phyloP scores from a whole-genome alignment of 2,888 invertebrate genomes.

The Spodoptera littoralis region DNA sequence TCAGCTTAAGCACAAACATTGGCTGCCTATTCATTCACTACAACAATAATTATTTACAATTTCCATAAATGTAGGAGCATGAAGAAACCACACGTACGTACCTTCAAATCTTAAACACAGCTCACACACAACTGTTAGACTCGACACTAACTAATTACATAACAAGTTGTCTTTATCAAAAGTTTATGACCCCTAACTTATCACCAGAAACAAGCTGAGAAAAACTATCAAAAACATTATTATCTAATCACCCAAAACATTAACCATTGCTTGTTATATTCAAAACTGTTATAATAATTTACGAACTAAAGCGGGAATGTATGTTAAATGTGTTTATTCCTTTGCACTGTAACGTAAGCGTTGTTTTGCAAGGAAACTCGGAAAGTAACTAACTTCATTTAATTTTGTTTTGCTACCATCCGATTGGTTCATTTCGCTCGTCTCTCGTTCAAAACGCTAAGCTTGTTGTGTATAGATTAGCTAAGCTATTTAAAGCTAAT shows the following conservation, averaged over 20 bases:
- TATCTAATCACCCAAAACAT: background rate
- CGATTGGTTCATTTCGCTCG: constrained; percentile 28
- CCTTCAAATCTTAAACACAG: constrained; percentile 1
- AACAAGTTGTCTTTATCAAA: constrained; percentile 61
- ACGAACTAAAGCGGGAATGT: background rate
- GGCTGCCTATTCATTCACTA: no score
- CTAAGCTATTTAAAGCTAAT: constrained; percentile 4
- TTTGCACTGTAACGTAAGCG: no score
- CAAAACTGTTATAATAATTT: background rate
- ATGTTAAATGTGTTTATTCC: background rate
- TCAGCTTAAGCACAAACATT: no score
- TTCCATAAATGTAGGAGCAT: no score
- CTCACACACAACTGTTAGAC: constrained; percentile 26
- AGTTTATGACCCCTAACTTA: constrained; percentile 73
- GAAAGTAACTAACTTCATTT: constrained; percentile 37
- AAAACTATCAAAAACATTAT: constrained; percentile 5
- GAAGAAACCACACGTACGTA: no score
- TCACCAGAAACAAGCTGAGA: constrained; percentile 21
- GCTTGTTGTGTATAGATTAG: constrained; percentile 15
- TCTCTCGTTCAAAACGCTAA: constrained; percentile 11
- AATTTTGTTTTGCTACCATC: constrained; percentile 31
- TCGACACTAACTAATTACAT: constrained; percentile 42
- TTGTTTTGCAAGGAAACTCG: background rate
- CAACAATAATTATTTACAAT: no score
- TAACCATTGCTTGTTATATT: background rate